phyloP scores from a whole-genome alignment of 2,113 vertebrate genomes.

The Brachirus orientalis region DNA sequence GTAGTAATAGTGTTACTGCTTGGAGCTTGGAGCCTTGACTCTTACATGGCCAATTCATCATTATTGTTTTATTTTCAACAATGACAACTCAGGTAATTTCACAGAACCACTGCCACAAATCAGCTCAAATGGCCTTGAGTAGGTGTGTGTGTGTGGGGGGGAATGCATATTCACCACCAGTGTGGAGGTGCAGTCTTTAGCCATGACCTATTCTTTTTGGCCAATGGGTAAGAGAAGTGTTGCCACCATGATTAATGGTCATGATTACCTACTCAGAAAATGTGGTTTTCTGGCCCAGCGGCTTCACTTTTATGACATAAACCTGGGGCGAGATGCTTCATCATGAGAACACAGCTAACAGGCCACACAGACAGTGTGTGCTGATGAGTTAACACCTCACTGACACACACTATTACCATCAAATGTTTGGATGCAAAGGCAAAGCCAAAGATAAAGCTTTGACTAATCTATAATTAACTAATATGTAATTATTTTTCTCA shows the following conservation, averaged over 20 bases:
- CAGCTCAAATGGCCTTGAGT: slow-evolving; percentile 62
- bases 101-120: slow-evolving; percentile 50
- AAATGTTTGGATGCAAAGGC: too few species aligned
- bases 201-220: slow-evolving; percentile 77
- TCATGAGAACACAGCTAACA: slow-evolving; percentile 68
- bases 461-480: too few species aligned
- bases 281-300: slow-evolving; percentile 83
- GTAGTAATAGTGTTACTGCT: neutral
- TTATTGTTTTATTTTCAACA: slow-evolving; percentile 39
- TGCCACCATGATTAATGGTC: slow-evolving; percentile 85
- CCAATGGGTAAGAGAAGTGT: slow-evolving; percentile 72
- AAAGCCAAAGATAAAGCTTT: too few species aligned
- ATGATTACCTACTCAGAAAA: slow-evolving; percentile 85
- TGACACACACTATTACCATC: too few species aligned
- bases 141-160: slow-evolving; percentile 13
- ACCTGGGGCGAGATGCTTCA: slow-evolving; percentile 69
- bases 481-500: too few species aligned
- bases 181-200: slow-evolving; percentile 59
- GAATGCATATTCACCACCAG: slow-evolving; percentile 52
- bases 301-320: slow-evolving; percentile 84
- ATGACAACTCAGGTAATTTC: slow-evolving; percentile 61
- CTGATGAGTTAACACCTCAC: too few species aligned
- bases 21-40: slow-evolving; percentile 2
- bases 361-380: slow-evolving; percentile 32
- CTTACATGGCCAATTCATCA: slow-evolving; percentile 22